A percentile compares a stretch with the other conserved stretches of the same genome.
Conservation (phyloP, 2,888 invertebrate genomes). For the Taphrorychus bicolor region DNA sequence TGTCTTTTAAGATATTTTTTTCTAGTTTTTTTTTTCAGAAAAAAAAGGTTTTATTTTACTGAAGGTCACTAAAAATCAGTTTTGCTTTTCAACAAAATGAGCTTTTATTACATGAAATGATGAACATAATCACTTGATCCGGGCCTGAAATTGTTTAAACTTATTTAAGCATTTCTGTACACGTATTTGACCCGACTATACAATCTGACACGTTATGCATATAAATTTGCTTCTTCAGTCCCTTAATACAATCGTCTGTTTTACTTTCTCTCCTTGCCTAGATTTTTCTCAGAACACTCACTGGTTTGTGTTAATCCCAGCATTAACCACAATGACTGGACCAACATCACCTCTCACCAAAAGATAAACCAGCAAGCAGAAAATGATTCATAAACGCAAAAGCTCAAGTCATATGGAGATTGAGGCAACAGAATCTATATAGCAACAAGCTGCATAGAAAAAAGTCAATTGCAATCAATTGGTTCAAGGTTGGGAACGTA, state of each 20-base stretch:
- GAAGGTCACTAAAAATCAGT: too few relatives aligned
- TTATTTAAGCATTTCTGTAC: not conserved
- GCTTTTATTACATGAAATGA: too few relatives aligned
- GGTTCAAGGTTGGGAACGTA: constrained; percentile 6
- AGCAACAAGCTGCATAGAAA: not conserved
- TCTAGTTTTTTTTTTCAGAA: too few relatives aligned
- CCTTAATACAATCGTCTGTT: not conserved
- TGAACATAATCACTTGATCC: not conserved
- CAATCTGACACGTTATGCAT: not conserved
- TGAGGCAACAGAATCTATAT: too few relatives aligned
- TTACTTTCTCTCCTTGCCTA: not conserved
- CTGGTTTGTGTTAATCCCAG: not conserved
- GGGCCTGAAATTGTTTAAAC: not conserved
- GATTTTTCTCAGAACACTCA: not conserved
- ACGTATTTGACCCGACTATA: constrained; percentile 8
- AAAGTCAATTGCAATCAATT: constrained; percentile 9
- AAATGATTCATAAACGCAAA: constrained; percentile 3
- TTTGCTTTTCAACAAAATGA: too few relatives aligned
- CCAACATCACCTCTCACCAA: not conserved
- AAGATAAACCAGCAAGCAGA: not conserved
- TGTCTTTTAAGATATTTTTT: too few relatives aligned
- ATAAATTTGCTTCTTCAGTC: not conserved
- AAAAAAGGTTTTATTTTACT: too few relatives aligned
- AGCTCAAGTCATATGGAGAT: not conserved
- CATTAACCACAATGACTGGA: not conserved